Percentiles rank a stretch among this genome's conserved stretches.
These are phyloP conservation scores for Odontophorus gujanensis DNA, from an alignment of 2,113 vertebrate species.

Conservation along the genomic window DNA sequence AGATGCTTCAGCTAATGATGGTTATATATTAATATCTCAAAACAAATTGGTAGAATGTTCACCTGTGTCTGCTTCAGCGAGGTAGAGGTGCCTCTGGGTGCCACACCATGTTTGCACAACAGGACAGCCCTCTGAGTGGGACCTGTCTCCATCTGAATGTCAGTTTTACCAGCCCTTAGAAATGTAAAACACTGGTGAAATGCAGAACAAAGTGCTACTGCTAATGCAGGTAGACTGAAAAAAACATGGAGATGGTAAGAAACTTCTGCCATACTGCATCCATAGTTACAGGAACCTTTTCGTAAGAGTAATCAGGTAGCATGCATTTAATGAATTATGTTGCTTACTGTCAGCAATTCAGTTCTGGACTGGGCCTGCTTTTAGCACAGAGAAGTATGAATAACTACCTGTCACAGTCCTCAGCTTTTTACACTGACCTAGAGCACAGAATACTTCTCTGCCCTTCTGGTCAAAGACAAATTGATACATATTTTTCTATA, in stretches of 20 bases:
- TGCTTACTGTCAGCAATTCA: neutral
- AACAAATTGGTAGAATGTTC: slow-evolving; percentile 43
- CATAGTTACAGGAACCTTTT: neutral
- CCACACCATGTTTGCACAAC: neutral
- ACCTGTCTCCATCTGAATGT: neutral
- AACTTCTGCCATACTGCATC: neutral
- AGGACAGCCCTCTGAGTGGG: neutral
- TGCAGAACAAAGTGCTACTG: neutral
- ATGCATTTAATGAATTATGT: neutral
- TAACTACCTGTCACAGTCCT: neutral
- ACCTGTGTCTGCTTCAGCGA: neutral
- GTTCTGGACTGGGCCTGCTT: neutral
- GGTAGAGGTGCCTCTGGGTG: neutral
- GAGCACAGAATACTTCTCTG: neutral
- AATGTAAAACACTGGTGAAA: neutral
- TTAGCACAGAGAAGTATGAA: neutral
- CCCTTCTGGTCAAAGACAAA: neutral
- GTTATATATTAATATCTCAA: slow-evolving; percentile 61
- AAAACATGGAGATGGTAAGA: neutral
- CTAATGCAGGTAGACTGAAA: neutral
- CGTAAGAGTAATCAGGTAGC: neutral
- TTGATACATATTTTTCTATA: neutral
- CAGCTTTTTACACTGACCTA: neutral
- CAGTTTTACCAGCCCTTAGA: neutral
- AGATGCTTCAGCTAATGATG: slow-evolving; percentile 71